These are phyloP conservation scores for Microcebus tavaratra DNA, from an alignment of 2,113 vertebrate genomes.

Conservation along the genomic window DNA sequence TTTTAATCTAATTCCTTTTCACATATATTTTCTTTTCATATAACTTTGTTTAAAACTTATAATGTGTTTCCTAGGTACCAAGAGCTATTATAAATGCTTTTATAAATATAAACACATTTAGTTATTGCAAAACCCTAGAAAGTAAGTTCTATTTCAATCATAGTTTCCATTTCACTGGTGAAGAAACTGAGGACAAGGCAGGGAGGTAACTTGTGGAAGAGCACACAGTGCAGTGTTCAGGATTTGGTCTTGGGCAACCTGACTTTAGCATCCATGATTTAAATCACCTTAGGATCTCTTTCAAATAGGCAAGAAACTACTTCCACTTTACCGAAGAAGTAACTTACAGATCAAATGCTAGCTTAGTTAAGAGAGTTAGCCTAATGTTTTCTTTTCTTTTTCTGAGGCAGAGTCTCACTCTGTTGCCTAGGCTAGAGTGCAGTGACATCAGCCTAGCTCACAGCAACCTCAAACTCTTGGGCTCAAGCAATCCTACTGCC, in stretches of 20 bases:
- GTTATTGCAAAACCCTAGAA: background rate
- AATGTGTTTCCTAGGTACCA: background rate
- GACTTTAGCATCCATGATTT: no score
- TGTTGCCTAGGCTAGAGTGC: no score
- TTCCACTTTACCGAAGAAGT: background rate
- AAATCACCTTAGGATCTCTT: background rate
- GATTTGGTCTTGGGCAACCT: background rate
- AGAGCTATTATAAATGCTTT: background rate
- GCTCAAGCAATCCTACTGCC: no score
- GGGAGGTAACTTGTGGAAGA: background rate
- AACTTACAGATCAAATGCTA: background rate
- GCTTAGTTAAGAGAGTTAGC: background rate
- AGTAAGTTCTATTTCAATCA: background rate
- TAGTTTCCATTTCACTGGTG: background rate
- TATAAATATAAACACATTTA: background rate
- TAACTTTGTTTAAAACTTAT: background rate
- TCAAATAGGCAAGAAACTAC: background rate
- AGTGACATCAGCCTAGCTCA: no score
- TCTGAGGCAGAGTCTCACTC: no score
- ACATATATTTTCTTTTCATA: background rate
- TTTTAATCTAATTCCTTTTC: constrained; percentile 20
- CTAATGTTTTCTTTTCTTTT: background rate
- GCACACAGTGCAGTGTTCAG: background rate
- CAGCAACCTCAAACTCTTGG: no score
- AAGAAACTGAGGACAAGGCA: background rate